Evolutionary conservation across 1,140 invertebrate species (phyloP).

Genomic region (Philopotamus ludificatus): DNA sequence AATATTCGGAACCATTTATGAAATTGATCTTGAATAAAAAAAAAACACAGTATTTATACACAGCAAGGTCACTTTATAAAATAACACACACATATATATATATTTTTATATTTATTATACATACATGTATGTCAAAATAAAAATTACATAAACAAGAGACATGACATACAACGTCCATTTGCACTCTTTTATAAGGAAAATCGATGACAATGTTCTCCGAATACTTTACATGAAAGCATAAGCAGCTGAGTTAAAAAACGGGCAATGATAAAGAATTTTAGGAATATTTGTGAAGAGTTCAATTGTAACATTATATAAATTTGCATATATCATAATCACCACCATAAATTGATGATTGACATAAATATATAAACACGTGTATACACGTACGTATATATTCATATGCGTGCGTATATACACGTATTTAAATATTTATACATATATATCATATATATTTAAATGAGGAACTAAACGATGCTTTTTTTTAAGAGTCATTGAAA

Average conservation of each 20-base stretch:
- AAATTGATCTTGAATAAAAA: too few species aligned
- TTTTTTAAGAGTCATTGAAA: constrained; percentile 30
- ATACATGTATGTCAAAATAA: constrained; percentile 17
- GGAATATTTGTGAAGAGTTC: constrained; percentile 36
- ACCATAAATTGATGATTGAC: not conserved
- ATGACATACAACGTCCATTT: not conserved
- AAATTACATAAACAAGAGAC: constrained; percentile 1
- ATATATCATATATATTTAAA: not conserved
- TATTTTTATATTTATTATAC: constrained; percentile 36
- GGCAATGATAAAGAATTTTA: constrained; percentile 38
- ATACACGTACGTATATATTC: not conserved
- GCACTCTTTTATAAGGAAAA: constrained; percentile 28
- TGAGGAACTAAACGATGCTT: constrained; percentile 38
- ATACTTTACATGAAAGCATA: constrained; percentile 34
- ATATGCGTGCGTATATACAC: not conserved
- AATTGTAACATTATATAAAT: too few species aligned
- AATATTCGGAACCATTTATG: too few species aligned
- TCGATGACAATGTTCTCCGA: constrained; percentile 26
- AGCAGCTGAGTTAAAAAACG: constrained; percentile 36
- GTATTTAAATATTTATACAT: too few species aligned
- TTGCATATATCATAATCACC: too few species aligned
- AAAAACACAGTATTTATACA: constrained; percentile 41
- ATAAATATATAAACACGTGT: not conserved
- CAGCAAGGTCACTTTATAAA: constrained; percentile 42
- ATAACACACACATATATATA: constrained; percentile 39